A percentile compares a stretch with the other conserved stretches of the same genome.
Evolutionary conservation across 2,888 invertebrate genomes (phyloP).

Genomic region (Thymelicus acteon): DNA sequence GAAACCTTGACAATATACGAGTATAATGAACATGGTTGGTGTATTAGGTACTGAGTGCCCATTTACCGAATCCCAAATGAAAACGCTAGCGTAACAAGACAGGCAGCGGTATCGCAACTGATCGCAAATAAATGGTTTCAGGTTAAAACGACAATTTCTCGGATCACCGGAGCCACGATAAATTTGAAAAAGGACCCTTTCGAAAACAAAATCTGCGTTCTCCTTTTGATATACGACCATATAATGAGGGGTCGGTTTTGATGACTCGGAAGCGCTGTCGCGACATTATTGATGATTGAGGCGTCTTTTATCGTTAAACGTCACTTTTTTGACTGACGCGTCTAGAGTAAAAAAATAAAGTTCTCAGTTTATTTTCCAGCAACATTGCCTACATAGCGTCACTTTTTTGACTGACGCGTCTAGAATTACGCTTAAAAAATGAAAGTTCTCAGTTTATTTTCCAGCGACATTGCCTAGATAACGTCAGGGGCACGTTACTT

Average conservation of each 20-base stretch:
- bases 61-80: conserved; percentile 56
- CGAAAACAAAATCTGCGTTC: conserved; percentile 63
- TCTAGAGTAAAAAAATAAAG: conserved; percentile 16
- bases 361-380: background rate
- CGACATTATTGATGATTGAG: conserved; percentile 22
- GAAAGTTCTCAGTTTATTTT: background rate
- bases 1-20: no score
- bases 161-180: conserved; percentile 71
- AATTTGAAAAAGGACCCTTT: conserved; percentile 66
- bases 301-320: conserved; percentile 16
- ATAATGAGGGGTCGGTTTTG: conserved; percentile 44
- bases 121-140: conserved; percentile 76
- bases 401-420: conserved; percentile 11
- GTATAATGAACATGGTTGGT: no score
- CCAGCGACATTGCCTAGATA: conserved; percentile 6
- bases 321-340: conserved; percentile 20
- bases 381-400: conserved; percentile 9
- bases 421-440: conserved; percentile 15
- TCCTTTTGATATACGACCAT: conserved; percentile 55
- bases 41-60: conserved; percentile 34
- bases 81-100: conserved; percentile 72
- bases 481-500: conserved; percentile 9
- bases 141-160: conserved; percentile 76
- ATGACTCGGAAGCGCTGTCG: conserved; percentile 34
- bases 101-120: conserved; percentile 68